Evolutionary conservation across 2,113 vertebrate species (phyloP).

Genomic region (Suricata suricatta): DNA sequence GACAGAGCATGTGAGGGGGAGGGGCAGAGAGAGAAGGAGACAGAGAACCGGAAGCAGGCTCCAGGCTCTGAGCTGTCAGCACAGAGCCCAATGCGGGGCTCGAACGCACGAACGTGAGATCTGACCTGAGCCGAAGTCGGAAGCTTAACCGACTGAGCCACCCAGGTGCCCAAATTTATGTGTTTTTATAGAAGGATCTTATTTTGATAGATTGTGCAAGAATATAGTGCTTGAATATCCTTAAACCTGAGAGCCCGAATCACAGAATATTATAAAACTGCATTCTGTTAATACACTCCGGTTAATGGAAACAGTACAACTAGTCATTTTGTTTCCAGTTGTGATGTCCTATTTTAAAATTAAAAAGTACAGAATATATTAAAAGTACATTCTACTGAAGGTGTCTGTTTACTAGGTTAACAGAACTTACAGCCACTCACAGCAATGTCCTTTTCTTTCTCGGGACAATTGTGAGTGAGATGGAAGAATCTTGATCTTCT

Average conservation of each 20-base stretch:
- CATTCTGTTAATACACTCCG: background rate
- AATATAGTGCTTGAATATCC: background rate
- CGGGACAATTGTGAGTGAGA: background rate
- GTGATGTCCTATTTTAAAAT: slow-evolving; percentile 11
- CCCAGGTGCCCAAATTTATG: no score
- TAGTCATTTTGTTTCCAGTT: slow-evolving; percentile 8
- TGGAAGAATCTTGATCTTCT: background rate
- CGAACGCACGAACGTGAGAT: no score
- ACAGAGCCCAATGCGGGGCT: no score
- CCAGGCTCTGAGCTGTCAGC: no score
- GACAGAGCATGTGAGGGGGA: no score
- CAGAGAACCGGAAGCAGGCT: no score
- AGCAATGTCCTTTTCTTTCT: background rate
- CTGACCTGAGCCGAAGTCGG: no score
- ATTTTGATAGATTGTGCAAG: background rate
- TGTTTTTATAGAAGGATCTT: background rate
- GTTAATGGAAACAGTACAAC: background rate
- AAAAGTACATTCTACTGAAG: background rate
- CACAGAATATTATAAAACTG: background rate
- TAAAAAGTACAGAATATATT: background rate
- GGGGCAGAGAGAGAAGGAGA: no score
- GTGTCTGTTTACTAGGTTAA: background rate
- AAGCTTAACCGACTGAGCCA: no score
- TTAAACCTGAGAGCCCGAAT: background rate
- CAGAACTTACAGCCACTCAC: background rate